Evolutionary conservation across 2,888 invertebrate species (phyloP).

Genomic region (Aproaerema taeniolella): DNA sequence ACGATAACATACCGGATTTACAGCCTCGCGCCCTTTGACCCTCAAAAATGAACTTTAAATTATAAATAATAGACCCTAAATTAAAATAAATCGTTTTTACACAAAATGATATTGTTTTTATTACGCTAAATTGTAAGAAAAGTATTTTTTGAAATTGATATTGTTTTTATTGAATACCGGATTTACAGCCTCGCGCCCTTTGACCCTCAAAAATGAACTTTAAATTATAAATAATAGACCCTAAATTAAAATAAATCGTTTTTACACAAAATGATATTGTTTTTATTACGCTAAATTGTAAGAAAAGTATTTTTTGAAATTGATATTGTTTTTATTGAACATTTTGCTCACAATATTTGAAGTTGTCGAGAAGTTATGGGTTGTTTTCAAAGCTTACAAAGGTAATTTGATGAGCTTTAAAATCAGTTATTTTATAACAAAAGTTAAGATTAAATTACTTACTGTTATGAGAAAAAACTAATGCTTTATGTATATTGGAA

Average conservation of each 20-base stretch:
- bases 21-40: slow-evolving; percentile 11
- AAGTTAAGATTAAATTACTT: too few species aligned
- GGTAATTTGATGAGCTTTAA: too few species aligned
- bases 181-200: slow-evolving; percentile 11
- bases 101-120: too few species aligned
- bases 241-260: too few species aligned
- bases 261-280: too few species aligned
- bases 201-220: slow-evolving; percentile 11
- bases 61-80: not conserved
- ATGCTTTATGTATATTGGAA: too few species aligned
- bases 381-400: too few species aligned
- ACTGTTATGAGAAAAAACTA: too few species aligned
- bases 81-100: too few species aligned
- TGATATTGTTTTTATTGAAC: slow-evolving; percentile 6
- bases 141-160: not conserved
- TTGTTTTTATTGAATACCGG: slow-evolving; percentile 8
- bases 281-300: slow-evolving; percentile 1
- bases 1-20: slow-evolving; percentile 15
- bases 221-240: slow-evolving; percentile 1
- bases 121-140: slow-evolving; percentile 1
- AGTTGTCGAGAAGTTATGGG: too few species aligned
- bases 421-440: too few species aligned
- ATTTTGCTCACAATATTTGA: slow-evolving; percentile 9
- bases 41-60: slow-evolving; percentile 8
- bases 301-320: slow-evolving; percentile 3